Base-by-base conservation (phyloP, 2,113 vertebrate species). In the Onychostoma macrolepis region DNA sequence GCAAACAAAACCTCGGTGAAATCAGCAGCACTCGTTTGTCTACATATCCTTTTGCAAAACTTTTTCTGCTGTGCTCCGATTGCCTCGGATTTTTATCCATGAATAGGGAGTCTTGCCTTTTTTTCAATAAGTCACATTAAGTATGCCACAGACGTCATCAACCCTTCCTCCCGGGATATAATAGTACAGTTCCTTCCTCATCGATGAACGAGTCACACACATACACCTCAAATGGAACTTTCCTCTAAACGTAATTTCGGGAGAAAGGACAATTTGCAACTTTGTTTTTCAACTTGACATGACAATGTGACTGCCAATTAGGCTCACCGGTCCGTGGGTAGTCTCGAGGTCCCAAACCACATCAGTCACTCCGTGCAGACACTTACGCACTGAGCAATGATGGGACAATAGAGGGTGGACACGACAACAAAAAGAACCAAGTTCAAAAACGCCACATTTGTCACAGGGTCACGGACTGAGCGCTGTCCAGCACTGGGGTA, bases 121-220 rank as follows among this genome's bases (percentile, higher is more conserved):
- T 95, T 95, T 94, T 91, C 92, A 92, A 94, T 93, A 95, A 95
- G 96, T 97, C 97, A 97, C 97, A 97, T 96, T 98, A 99, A 98
- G 97, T 96, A 98, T 97, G 96, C 93, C 96, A 97, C 95, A 97
- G 97, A 99, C 98, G 98, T 99, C 98, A 99, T 97, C 97, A 97
- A 94, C 94, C 95, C 95, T 97, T 97, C 97, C 97, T 99, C 96
- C 97, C 96, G 98, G 97, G 97, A 97, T 97, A 97, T 94, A 95
- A 95, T 95, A 95, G 96, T 96, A 96, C 96, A 95, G 95, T 96
- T 96, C 93, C 95, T 96, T 97, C 96, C 96, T 97, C 95, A 92
- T 95, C 95, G 94, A 96, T 96, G 95, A 96, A 96, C 95, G 95
- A 94, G 95, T 96, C 96, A 94, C 94, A 96, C 89, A 36, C 89